Evolutionary conservation across 1,140 invertebrate genomes (phyloP), one percentile per base, ranked within the genome.

Genomic region (Pectinophora gossypiella): DNA sequence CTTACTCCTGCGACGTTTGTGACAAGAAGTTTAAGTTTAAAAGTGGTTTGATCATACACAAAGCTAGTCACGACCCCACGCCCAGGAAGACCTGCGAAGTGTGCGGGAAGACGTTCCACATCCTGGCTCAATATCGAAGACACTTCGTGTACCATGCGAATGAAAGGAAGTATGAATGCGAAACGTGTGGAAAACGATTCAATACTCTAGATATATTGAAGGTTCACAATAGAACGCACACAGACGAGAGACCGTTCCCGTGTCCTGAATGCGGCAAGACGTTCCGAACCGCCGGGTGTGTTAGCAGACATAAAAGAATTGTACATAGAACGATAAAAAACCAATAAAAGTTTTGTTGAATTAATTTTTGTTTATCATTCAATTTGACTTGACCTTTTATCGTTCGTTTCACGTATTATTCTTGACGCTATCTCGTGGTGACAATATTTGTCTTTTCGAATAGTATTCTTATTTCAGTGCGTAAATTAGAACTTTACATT

Each of bases 181-280:
- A 86, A 12, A 88, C 88, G 3, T 91, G 90, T 56, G 85, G 85
- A 20, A 90, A 90, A 54, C 53, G 85, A 35, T 91, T 90, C 47
- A 88, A 89, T 44, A 79, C 85, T 0, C 56, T 80, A 23, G 86
- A 89, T 19, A 84, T 89, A n/a, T 58, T 96, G 18, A 92, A 92
- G 53, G 88, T 93, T 1, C 95, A 96, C 64, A 90, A 93, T 64
- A 88, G 94, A 27, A 93, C 91, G 16, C 95, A 96, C 68, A 94
- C 91, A 0, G 91, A 92, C 20, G 90, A 92, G 57, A 67, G 92
- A 20, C 92, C 92, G 0, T 93, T 91, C 64, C 70, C 78, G 13
- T 92, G 91, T 64, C 64, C 82, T 1, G 77, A 90, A 13, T 92
- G 91, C 57, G 79, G 81, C 0, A 90, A 90, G 61, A 74, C 78